A percentile compares a stretch with the other conserved stretches of the same genome.
Evolutionary conservation across 2,888 invertebrate genomes (phyloP).

Genomic region (Monoplex corrugatus): DNA sequence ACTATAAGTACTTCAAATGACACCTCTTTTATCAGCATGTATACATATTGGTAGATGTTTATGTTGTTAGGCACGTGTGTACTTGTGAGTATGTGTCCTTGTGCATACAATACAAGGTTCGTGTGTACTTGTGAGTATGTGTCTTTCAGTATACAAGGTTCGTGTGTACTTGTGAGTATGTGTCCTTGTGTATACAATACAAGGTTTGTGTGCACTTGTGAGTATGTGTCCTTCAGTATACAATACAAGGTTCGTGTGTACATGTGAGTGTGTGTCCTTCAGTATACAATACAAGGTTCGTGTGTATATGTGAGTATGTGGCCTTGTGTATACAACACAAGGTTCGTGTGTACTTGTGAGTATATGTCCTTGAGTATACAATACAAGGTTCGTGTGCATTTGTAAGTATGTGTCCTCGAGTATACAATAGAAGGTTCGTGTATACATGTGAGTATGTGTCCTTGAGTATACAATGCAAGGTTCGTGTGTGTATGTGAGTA

Average conservation of each 20-base stretch:
- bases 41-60: too few species aligned
- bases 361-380: not conserved
- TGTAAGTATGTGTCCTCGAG: slow-evolving; percentile 8
- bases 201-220: not conserved
- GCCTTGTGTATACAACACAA: too few species aligned
- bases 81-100: not conserved
- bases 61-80: not conserved
- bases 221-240: slow-evolving; percentile 23
- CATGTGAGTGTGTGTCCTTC: not conserved
- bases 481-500: slow-evolving; percentile 20
- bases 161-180: not conserved
- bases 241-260: not conserved
- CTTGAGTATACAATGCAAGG: too few species aligned
- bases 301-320: not conserved
- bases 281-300: too few species aligned
- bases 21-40: too few species aligned
- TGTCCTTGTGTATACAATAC: not conserved
- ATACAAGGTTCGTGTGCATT: not conserved
- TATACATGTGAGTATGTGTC: not conserved
- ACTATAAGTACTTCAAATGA: too few species aligned
- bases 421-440: not conserved
- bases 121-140: not conserved
- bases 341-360: not conserved
- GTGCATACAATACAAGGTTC: too few species aligned
- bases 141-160: not conserved